Conservation (phyloP, 2,797 vertebrate species). For the Psittacula derbiana region DNA sequence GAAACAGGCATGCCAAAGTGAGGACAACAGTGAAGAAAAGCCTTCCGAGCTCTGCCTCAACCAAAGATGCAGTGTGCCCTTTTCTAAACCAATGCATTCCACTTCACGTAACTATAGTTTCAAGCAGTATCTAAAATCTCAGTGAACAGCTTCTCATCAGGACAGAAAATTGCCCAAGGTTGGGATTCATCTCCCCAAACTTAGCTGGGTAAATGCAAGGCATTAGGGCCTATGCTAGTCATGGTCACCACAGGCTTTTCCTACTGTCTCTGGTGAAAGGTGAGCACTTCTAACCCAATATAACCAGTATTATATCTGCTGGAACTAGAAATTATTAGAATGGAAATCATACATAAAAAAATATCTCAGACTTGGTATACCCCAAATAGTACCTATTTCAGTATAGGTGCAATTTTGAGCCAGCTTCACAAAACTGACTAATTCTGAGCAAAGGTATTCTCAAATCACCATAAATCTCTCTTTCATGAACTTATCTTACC, state of each 20-base stretch:
- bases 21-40: not conserved
- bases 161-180: not conserved
- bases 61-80: not conserved
- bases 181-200: not conserved
- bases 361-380: not conserved
- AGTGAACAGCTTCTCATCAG: not conserved
- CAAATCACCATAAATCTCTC: not conserved
- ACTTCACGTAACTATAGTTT: not conserved
- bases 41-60: not conserved
- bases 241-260: not conserved
- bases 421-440: not conserved
- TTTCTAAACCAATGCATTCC: not conserved
- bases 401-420: not conserved
- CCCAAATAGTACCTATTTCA: not conserved
- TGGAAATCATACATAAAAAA: not conserved
- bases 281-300: not conserved
- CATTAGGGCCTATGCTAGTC: not conserved
- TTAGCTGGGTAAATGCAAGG: not conserved
- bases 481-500: not conserved
- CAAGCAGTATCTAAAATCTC: not conserved
- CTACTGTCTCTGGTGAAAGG: not conserved
- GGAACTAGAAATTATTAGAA: conserved; percentile 29
- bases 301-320: not conserved
- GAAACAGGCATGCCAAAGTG: not conserved
- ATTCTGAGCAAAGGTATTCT: not conserved